A percentile compares a stretch with the other conserved stretches of the same genome.
Conservation (phyloP, 1,140 invertebrate genomes). For the Drosophila serrata region DNA sequence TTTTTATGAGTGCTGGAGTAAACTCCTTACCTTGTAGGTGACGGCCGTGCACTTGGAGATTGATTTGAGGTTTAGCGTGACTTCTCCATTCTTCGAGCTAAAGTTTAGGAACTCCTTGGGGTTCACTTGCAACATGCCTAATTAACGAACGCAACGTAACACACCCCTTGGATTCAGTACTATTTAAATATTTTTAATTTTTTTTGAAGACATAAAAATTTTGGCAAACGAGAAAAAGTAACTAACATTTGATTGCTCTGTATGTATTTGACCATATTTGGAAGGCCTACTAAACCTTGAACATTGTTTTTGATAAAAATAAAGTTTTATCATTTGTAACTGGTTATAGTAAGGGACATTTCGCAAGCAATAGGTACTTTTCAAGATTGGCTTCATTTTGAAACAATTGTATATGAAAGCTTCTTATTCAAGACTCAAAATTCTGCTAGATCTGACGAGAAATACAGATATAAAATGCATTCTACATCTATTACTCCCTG, state of each 20-base stretch:
- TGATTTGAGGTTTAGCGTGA: constrained; percentile 53
- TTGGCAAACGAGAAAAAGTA: constrained; percentile 5
- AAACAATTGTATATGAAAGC: too few relatives aligned
- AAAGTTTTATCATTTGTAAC: too few relatives aligned
- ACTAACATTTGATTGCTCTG: constrained; percentile 8
- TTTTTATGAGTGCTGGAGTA: too few relatives aligned
- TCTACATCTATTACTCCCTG: neutral
- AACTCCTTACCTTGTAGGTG: constrained; percentile 65
- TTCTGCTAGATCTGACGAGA: neutral
- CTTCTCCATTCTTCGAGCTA: constrained; percentile 50
- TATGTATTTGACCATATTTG: constrained; percentile 13
- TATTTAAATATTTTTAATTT: constrained; percentile 20
- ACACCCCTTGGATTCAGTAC: neutral
- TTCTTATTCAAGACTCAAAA: neutral
- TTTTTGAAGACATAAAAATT: constrained; percentile 22
- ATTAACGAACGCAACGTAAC: constrained; percentile 24
- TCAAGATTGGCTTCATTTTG: too few relatives aligned
- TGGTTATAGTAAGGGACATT: too few relatives aligned
- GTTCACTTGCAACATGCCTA: constrained; percentile 85
- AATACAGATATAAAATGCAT: neutral
- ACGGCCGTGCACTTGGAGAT: constrained; percentile 38
- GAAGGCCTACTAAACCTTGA: constrained; percentile 6
- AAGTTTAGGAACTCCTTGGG: constrained; percentile 91
- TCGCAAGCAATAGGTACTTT: too few relatives aligned
- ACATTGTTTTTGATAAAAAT: too few relatives aligned